Conservation (phyloP, 2,797 vertebrate species). For the Xiphophorus birchmanni region DNA sequence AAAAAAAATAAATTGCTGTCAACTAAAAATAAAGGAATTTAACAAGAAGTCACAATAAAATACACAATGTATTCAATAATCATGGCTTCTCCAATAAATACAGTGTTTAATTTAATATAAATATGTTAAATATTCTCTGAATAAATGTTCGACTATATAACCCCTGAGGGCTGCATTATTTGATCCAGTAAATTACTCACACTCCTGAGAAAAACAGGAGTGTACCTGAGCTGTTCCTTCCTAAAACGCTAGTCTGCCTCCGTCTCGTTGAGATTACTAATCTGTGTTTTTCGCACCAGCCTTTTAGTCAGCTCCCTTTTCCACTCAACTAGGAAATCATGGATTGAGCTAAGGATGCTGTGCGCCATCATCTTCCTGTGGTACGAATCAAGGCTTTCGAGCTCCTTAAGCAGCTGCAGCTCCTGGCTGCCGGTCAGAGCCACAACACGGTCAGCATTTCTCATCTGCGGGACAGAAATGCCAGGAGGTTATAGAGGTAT, state of each 20-base stretch:
- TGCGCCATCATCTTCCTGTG: conserved; percentile 69
- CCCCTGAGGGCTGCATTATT: not conserved
- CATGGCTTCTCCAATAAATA: conserved; percentile 54
- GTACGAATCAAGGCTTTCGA: conserved; percentile 71
- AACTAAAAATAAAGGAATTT: not conserved
- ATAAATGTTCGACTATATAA: not conserved
- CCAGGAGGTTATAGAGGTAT: not conserved
- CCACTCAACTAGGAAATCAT: conserved; percentile 78
- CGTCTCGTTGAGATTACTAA: not conserved
- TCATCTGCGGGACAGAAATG: conserved; percentile 73
- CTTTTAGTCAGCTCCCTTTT: conserved; percentile 43
- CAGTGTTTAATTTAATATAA: conserved; percentile 42
- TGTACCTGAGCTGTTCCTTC: conserved; percentile 17
- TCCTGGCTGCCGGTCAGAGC: conserved; percentile 49
- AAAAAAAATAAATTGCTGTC: not conserved
- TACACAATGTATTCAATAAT: not conserved
- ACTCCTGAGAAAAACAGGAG: not conserved
- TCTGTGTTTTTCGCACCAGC: not conserved
- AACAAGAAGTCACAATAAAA: not conserved
- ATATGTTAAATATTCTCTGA: conserved; percentile 57
- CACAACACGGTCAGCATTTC: conserved; percentile 30
- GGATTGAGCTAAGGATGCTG: conserved; percentile 80
- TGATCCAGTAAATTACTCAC: not conserved
- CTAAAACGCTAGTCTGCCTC: not conserved
- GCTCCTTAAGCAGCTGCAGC: conserved; percentile 49